Percentiles rank a stretch among this genome's conserved stretches.
phyloP scores from a whole-genome alignment of 2,888 invertebrate genomes.

The Julus scandinavius region DNA sequence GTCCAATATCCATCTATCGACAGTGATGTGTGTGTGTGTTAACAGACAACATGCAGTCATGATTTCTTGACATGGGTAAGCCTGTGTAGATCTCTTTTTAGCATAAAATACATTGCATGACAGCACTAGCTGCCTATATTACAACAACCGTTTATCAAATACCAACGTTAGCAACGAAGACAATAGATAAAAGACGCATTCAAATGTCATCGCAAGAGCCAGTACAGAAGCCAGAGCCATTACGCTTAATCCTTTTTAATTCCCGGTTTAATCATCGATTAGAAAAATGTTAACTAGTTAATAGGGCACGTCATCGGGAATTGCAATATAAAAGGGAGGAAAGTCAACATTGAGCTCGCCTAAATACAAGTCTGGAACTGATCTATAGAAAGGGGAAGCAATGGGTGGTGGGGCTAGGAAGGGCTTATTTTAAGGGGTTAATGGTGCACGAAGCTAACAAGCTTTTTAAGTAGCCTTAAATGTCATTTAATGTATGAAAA shows the following conservation, averaged over 20 bases:
- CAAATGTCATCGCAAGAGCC: not conserved
- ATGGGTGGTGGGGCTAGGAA: not conserved
- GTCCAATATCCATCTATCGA: too few relatives aligned
- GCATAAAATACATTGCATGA: not conserved
- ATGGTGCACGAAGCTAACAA: slow-evolving; percentile 39
- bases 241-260: not conserved
- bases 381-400: not conserved
- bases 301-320: not conserved
- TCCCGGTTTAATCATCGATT: slow-evolving; percentile 19
- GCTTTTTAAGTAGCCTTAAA: slow-evolving; percentile 30
- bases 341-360: not conserved
- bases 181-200: not conserved
- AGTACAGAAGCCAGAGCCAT: not conserved
- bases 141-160: not conserved
- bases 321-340: not conserved
- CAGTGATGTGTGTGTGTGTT: too few relatives aligned
- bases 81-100: too few relatives aligned
- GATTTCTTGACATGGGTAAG: too few relatives aligned
- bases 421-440: slow-evolving; percentile 19
- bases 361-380: too few relatives aligned
- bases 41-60: too few relatives aligned
- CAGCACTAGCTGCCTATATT: too few relatives aligned
- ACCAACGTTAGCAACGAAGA: not conserved
- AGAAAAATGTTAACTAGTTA: slow-evolving; percentile 19
- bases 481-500: not conserved